Evolutionary conservation across 1,140 invertebrate species (phyloP).

Genomic region (Halesus radiatus): DNA sequence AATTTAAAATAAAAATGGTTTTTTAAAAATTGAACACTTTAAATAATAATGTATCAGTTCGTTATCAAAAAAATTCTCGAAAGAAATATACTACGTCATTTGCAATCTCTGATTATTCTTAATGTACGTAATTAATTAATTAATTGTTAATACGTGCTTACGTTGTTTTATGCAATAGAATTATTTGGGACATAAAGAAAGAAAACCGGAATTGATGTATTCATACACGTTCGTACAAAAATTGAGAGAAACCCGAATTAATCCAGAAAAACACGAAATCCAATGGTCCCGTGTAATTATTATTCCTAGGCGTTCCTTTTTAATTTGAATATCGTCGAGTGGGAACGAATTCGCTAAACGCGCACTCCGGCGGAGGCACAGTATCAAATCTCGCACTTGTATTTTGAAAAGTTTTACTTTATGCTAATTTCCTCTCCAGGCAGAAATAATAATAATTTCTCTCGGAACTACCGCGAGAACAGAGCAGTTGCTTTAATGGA

Average conservation of each 20-base stretch:
- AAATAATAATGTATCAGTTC: no score
- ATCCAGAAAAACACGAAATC: not conserved
- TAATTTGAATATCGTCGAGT: conserved; percentile 17
- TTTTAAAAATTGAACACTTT: no score
- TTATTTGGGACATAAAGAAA: not conserved
- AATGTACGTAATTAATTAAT: no score
- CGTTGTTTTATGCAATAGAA: not conserved
- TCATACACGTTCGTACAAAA: no score
- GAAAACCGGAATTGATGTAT: not conserved
- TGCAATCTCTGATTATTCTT: no score
- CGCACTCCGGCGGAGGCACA: not conserved
- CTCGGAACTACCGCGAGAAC: not conserved
- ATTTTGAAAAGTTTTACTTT: conserved; percentile 2
- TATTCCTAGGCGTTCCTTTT: not conserved
- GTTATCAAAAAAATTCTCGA: no score
- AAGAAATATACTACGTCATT: no score
- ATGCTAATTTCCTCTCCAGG: conserved; percentile 13
- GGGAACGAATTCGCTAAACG: conserved; percentile 13
- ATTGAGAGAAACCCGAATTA: no score
- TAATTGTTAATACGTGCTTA: no score
- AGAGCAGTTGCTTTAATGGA: conserved; percentile 14
- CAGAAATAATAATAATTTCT: conserved; percentile 31
- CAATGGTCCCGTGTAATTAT: conserved; percentile 19
- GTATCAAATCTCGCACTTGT: conserved; percentile 31
- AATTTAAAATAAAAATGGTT: no score